Percentiles rank a stretch among this genome's conserved stretches.
These are phyloP conservation scores for Leptinotarsa juncta DNA, from an alignment of 2,888 invertebrate species.

Conservation along the genomic window DNA sequence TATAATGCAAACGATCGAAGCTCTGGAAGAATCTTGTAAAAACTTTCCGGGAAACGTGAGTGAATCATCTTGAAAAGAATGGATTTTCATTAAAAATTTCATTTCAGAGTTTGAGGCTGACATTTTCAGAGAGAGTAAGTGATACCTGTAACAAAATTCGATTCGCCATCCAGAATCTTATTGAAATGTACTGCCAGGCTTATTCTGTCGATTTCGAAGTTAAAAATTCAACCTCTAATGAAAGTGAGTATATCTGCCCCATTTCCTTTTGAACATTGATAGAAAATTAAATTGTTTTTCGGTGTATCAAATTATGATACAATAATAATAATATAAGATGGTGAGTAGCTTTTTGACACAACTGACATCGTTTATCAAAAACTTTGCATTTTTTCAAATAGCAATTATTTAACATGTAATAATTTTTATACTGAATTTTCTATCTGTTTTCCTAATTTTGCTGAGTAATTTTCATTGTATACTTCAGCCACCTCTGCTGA, in stretches of 20 bases:
- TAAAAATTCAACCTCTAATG: constrained; percentile 57
- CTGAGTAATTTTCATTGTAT: no score
- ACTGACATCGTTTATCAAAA: no score
- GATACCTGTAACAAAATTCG: constrained; percentile 78
- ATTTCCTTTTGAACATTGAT: no score
- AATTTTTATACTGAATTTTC: no score
- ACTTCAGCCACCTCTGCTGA: no score
- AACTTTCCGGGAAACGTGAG: constrained; percentile 54
- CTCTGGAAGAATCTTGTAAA: constrained; percentile 55
- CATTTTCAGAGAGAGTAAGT: constrained; percentile 72
- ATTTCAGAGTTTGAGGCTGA: constrained; percentile 50
- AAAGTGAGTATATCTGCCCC: constrained; percentile 58
- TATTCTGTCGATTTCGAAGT: constrained; percentile 87
- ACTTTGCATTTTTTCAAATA: no score
- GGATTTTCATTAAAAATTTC: constrained; percentile 43
- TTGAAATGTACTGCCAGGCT: constrained; percentile 88
- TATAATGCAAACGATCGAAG: constrained; percentile 78
- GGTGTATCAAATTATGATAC: no score
- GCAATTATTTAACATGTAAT: no score
- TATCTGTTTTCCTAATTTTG: no score
- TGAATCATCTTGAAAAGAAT: constrained; percentile 21
- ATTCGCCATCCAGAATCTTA: constrained; percentile 83
- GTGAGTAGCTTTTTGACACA: no score
- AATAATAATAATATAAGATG: no score
- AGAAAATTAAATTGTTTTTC: no score